Evolutionary conservation across 1,140 invertebrate genomes (phyloP).

Genomic region (Pararge aegeria): DNA sequence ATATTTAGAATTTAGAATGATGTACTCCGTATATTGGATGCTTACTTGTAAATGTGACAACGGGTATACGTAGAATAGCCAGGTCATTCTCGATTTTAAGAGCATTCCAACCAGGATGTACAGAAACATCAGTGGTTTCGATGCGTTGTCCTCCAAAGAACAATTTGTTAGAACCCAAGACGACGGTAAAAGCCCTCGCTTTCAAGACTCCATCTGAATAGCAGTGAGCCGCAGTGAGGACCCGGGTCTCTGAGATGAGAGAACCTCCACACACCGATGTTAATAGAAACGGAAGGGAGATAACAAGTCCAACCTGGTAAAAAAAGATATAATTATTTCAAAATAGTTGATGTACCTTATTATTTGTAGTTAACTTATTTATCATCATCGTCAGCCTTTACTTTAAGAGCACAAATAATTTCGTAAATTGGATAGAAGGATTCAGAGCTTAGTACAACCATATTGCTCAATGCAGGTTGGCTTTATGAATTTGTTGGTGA

Average conservation of each 20-base stretch:
- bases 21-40: background rate
- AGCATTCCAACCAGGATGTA: conserved; percentile 44
- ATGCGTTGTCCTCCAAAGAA: conserved; percentile 44
- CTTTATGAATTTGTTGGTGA: too few species aligned
- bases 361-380: too few species aligned
- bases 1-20: too few species aligned
- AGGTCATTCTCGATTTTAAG: conserved; percentile 38
- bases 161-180: conserved; percentile 43
- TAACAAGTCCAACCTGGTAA: conserved; percentile 47
- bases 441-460: too few species aligned
- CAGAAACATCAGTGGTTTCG: conserved; percentile 30
- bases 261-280: conserved; percentile 48
- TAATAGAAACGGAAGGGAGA: conserved; percentile 33
- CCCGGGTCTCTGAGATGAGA: conserved; percentile 39
- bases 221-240: conserved; percentile 54
- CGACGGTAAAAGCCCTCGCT: conserved; percentile 37
- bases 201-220: conserved; percentile 33
- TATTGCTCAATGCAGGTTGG: too few species aligned
- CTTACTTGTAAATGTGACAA: conserved; percentile 38
- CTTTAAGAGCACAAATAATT: too few species aligned
- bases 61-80: conserved; percentile 39
- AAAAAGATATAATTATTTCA: too few species aligned
- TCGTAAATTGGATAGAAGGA: too few species aligned
- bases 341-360: too few species aligned
- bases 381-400: too few species aligned